Percentiles rank a stretch among this genome's conserved stretches.
Evolutionary conservation across 53 echinoderm and acorn worm genomes (phyloP).

Genomic region (Antedon mediterranea): DNA sequence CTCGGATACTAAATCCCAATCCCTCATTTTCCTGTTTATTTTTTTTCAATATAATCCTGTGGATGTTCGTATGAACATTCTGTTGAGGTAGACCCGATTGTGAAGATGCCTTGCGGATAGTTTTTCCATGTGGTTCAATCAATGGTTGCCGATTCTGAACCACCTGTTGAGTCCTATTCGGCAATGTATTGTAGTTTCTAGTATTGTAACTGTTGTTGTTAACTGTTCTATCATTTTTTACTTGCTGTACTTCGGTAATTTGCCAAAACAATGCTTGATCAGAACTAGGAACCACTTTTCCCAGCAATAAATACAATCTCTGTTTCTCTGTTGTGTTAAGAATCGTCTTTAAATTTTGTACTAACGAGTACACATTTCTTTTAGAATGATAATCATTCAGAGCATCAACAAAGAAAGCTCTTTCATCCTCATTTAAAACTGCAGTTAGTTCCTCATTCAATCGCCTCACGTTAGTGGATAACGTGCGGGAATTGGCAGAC

Average conservation of each 20-base stretch:
- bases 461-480: constrained; percentile 80
- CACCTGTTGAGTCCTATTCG: constrained; percentile 26
- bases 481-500: constrained; percentile 35
- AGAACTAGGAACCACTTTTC: constrained; percentile 59
- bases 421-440: constrained; percentile 48
- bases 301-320: constrained; percentile 46
- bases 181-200: constrained; percentile 33
- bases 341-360: constrained; percentile 48
- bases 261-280: constrained; percentile 71
- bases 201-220: not conserved
- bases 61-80: constrained; percentile 37
- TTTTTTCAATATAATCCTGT: constrained; percentile 53
- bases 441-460: constrained; percentile 63
- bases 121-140: constrained; percentile 60
- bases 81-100: constrained; percentile 16
- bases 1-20: constrained; percentile 79
- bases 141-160: constrained; percentile 6
- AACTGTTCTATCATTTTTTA: constrained; percentile 11
- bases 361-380: constrained; percentile 61
- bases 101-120: constrained; percentile 24
- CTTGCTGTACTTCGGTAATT: constrained; percentile 28
- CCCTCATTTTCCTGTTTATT: constrained; percentile 26
- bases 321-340: constrained; percentile 64
- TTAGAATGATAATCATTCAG: constrained; percentile 81
- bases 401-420: constrained; percentile 66